A percentile compares a stretch with the other conserved stretches of the same genome.
Conservation (phyloP, 2,797 vertebrate species). For the Sebastes trivittatus region DNA sequence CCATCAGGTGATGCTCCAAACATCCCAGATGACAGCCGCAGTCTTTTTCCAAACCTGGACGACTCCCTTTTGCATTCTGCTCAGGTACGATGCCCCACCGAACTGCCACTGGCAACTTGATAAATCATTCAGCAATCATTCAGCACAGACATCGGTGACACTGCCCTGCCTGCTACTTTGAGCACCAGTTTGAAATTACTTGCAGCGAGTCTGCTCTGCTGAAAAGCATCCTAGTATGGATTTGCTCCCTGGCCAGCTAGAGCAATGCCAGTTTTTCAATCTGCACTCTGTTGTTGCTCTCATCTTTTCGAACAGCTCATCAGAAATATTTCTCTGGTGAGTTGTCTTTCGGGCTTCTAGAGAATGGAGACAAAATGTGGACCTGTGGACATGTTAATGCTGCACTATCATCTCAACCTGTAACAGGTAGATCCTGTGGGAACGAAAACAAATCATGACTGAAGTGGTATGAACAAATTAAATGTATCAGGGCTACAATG, state of each 20-base stretch:
- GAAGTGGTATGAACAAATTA: constrained; percentile 13
- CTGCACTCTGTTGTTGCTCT: background rate
- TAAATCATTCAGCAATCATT: constrained; percentile 71
- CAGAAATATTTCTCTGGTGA: constrained; percentile 10
- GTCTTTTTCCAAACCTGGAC: constrained; percentile 6
- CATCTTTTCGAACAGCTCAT: constrained; percentile 31
- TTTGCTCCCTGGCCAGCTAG: constrained; percentile 46
- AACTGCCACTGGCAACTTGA: constrained; percentile 59
- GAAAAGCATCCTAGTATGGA: constrained; percentile 61
- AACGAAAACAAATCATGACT: background rate
- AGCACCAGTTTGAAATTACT: constrained; percentile 57
- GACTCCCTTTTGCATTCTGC: constrained; percentile 45
- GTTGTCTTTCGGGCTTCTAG: constrained; percentile 7
- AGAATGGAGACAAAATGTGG: constrained; percentile 23
- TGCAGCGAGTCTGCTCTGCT: constrained; percentile 37
- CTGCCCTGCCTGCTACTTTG: constrained; percentile 40
- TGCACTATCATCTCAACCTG: background rate
- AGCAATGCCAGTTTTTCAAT: constrained; percentile 23
- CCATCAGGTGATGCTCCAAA: constrained; percentile 33
- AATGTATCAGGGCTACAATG: background rate
- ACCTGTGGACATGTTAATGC: background rate
- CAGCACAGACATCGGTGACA: constrained; percentile 53
- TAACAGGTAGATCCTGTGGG: background rate
- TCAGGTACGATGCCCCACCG: constrained; percentile 35
- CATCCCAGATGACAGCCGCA: constrained; percentile 12